phyloP scores from a whole-genome alignment of 2,888 invertebrate genomes.

The Agonopterix alstromeriana region DNA sequence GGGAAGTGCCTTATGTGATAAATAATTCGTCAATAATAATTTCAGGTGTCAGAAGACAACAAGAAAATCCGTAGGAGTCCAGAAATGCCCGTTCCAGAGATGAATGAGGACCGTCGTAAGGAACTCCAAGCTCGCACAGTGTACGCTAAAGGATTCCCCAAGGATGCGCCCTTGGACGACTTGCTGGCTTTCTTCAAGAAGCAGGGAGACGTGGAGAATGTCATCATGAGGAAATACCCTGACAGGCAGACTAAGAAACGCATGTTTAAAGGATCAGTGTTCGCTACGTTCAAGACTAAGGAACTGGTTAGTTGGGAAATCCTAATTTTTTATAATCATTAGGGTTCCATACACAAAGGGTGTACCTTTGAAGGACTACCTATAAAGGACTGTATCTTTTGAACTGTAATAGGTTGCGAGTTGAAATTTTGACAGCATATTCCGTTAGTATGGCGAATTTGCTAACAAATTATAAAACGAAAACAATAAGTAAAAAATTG shows the following conservation, averaged over 20 bases:
- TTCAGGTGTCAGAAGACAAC: conserved; percentile 79
- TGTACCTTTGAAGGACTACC: too few species aligned
- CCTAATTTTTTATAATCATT: too few species aligned
- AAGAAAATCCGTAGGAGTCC: conserved; percentile 85
- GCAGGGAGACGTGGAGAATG: conserved; percentile 81
- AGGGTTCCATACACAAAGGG: too few species aligned
- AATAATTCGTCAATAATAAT: background rate
- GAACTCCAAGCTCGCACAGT: conserved; percentile 85
- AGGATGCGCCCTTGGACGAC: conserved; percentile 81
- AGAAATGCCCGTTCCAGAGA: conserved; percentile 87
- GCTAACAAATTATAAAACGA: too few species aligned
- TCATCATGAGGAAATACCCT: conserved; percentile 78
- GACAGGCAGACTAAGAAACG: conserved; percentile 80
- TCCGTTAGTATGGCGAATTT: too few species aligned
- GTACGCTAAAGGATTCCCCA: conserved; percentile 92
- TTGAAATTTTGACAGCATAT: too few species aligned
- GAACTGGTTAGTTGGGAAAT: conserved; percentile 72
- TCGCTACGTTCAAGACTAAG: conserved; percentile 88
- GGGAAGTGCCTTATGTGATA: too few species aligned
- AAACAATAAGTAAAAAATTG: too few species aligned
- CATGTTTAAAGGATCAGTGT: conserved; percentile 94
- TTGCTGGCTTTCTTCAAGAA: conserved; percentile 84
- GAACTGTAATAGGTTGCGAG: too few species aligned
- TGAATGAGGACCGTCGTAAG: conserved; percentile 88
- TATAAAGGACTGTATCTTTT: too few species aligned